These are phyloP conservation scores for Pseudomugil gertrudae DNA, from an alignment of 2,797 vertebrate genomes.

Conservation along the genomic window DNA sequence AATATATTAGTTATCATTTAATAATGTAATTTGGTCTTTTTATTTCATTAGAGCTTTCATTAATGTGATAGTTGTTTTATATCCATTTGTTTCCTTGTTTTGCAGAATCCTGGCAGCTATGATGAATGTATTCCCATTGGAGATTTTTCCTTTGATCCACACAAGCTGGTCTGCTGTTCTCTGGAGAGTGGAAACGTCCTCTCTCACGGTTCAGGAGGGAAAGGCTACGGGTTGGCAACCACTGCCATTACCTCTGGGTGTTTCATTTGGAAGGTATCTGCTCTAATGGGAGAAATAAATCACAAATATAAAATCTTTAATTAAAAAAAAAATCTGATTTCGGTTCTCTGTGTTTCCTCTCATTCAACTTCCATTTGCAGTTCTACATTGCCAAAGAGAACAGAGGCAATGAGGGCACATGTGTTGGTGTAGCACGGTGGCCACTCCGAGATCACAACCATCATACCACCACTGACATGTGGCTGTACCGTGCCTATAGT, in stretches of 20 bases:
- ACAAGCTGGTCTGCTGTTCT: slow-evolving; percentile 84
- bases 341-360: neutral
- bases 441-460: slow-evolving; percentile 86
- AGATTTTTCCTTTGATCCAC: slow-evolving; percentile 86
- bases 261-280: slow-evolving; percentile 84
- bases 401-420: slow-evolving; percentile 85
- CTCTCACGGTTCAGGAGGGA: slow-evolving; percentile 85
- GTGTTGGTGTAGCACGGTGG: slow-evolving; percentile 85
- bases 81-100: slow-evolving; percentile 21
- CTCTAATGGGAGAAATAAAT: neutral
- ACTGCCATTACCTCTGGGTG: slow-evolving; percentile 86
- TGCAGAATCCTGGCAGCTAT: slow-evolving; percentile 74
- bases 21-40: neutral
- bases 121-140: slow-evolving; percentile 86
- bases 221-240: slow-evolving; percentile 85
- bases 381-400: slow-evolving; percentile 87
- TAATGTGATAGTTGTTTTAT: neutral
- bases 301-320: neutral
- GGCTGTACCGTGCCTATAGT: slow-evolving; percentile 87
- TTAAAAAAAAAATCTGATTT: slow-evolving; percentile 1
- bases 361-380: slow-evolving; percentile 51
- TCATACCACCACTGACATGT: slow-evolving; percentile 88
- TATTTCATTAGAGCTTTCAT: neutral
- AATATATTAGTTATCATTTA: neutral
- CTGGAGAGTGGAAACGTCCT: slow-evolving; percentile 85